phyloP scores from a whole-genome alignment of 53 echinoderm and acorn worm genomes.

The Apostichopus leukothele region DNA sequence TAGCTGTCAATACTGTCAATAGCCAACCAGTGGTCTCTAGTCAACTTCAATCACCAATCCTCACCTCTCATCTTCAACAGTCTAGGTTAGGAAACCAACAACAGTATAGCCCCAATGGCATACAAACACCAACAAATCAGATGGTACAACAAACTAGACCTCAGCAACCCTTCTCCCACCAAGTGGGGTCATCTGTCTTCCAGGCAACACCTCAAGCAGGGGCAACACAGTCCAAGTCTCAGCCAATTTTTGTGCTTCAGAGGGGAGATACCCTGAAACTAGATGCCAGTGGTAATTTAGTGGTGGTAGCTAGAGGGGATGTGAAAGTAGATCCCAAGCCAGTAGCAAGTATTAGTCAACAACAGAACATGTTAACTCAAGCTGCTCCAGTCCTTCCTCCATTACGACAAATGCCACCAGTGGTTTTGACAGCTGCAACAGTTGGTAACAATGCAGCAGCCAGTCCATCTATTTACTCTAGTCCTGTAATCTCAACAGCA shows the following conservation, averaged over 20 bases:
- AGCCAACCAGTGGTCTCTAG: background rate
- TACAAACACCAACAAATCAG: background rate
- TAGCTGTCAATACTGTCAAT: background rate
- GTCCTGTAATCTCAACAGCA: background rate
- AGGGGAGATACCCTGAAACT: constrained; percentile 86
- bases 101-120: background rate
- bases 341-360: background rate
- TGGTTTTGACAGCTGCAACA: background rate
- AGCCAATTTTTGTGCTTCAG: constrained; percentile 85
- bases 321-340: constrained; percentile 14
- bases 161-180: constrained; percentile 46
- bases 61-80: constrained; percentile 29
- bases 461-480: background rate
- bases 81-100: constrained; percentile 9
- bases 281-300: constrained; percentile 80
- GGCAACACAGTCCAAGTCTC: constrained; percentile 52
- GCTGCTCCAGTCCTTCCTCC: constrained; percentile 24
- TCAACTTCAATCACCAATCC: constrained; percentile 27
- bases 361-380: background rate
- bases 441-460: background rate
- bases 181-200: constrained; percentile 56
- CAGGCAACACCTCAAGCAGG: constrained; percentile 50
- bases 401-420: constrained; percentile 8
- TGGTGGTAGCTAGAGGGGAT: constrained; percentile 71
- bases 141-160: background rate